Base-by-base conservation (phyloP, 2,888 invertebrate species). In the Gortyna flavago region DNA sequence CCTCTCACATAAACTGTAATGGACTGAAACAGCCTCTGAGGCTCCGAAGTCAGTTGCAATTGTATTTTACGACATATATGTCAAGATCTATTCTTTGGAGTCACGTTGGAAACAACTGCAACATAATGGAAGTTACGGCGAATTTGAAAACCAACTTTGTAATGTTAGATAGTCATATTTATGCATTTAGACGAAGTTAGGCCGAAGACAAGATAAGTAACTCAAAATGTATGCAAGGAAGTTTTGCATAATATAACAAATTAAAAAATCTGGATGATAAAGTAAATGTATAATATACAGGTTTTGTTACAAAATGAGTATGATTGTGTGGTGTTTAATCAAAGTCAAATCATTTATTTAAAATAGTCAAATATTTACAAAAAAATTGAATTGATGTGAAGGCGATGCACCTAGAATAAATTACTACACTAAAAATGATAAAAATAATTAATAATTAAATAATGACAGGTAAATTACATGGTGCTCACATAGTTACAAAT, bases 1-100 rank as follows among this genome's bases (percentile, higher is more conserved):
- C n/a, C 21, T 65, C 57, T 72, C 62, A 77, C 68, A 77, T 83
- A 72, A 77, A 83, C 54, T 74, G 57, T 67, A 77, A 83, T 79
- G 35, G 68, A 29, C 16, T 25, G 35, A 2, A 38, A 64, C 69
- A 65, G 38, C 25, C 29, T 73, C 62, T 70, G 54, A 75, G 48
- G 38, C 32, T n/a, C 59, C 59, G 68, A 59, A 71, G 73, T 68
- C 41, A 69, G 59, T 51, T 51, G 65, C 75, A 71, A 65, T 80
- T 75, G 70, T 73, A 73, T n/a, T 80, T 87, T 69, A 87, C 64
- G 81, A 79, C 57, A 48, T 35, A 48, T 35, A 54, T 48, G 65
- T 68, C 44, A 62, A 44, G 54, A 35, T 62, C 64, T 68, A 54
- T 64, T 80, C n/a, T 62, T 83, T 62, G 25, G 29, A 54, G 29